Base-by-base conservation (phyloP, 2,113 vertebrate species). In the Poeciliopsis occidentalis region DNA sequence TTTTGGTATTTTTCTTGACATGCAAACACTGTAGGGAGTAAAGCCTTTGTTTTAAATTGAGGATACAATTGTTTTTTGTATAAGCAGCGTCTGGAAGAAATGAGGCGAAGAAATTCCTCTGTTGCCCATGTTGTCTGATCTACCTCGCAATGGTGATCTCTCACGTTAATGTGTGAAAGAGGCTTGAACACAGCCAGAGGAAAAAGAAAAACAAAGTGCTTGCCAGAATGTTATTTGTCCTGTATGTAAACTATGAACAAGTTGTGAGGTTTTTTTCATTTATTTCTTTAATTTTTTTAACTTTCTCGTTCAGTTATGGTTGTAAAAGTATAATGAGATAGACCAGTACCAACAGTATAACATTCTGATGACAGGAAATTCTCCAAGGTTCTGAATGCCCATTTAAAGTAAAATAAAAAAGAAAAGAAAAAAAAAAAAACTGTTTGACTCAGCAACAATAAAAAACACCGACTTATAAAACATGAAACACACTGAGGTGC, bases 391-490 rank as follows among this genome's bases (percentile, higher is more conserved):
- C 68, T 63, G 76, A 71, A 82, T 74, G 29, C 47, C 13, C 78
- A 85, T 79, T 80, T 11, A 37, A 37, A 41, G 39, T 32, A 32
- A 32, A 32, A 32, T 1, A 15, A 80, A 80, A 82, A 57, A 76
- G 68, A 83, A 82, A 87, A 69, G 32, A 84, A 75, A 71, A 71
- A 79, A 69, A 64, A 65, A 68, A 69, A 71, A 67, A 67, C 68
- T 15, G 47, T n/a, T 67, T 37, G 79, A 32, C 30, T 41, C 12
- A 15, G 39, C 12, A 41, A 41, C 39, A 41, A 41, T 41, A 4
- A 15, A 15, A 41, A 41, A 41, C 12, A 41, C 39, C 1, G 39
- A 41, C 12, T 41, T 12, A 41, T 41, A 41, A 47, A 76, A 79
- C 19, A 75, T 27, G 26, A 10, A 24, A 51, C 63, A 41, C 12